Evolutionary conservation across 1,140 invertebrate genomes (phyloP).

Genomic region (Drosophila sucinea): DNA sequence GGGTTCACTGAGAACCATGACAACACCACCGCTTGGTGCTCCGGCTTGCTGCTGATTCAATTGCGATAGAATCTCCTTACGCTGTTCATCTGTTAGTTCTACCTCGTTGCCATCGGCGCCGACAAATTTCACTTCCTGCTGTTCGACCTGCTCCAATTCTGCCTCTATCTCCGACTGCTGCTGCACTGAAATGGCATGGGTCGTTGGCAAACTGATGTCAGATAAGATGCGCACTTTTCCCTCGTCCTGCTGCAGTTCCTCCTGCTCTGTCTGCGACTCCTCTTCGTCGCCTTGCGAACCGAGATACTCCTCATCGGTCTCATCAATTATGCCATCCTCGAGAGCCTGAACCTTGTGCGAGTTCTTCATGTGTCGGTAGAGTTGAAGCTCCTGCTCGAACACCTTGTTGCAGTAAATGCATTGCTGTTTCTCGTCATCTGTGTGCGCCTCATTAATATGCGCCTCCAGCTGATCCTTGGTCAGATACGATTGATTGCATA

Average conservation of each 20-base stretch:
- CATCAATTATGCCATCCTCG: slow-evolving; percentile 86
- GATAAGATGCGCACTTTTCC: slow-evolving; percentile 84
- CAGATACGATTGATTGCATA: slow-evolving; percentile 89
- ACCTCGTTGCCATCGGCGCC: slow-evolving; percentile 79
- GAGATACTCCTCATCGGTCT: slow-evolving; percentile 85
- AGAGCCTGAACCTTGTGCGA: slow-evolving; percentile 86
- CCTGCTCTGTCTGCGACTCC: slow-evolving; percentile 41
- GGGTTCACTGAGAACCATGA: slow-evolving; percentile 79
- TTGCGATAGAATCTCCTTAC: slow-evolving; percentile 80
- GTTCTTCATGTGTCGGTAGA: slow-evolving; percentile 87
- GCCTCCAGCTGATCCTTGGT: slow-evolving; percentile 85
- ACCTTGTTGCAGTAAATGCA: slow-evolving; percentile 88
- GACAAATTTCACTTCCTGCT: slow-evolving; percentile 76
- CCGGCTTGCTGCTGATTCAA: slow-evolving; percentile 77
- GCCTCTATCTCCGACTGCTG: slow-evolving; percentile 73
- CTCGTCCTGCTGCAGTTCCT: slow-evolving; percentile 38
- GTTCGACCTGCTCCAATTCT: slow-evolving; percentile 46
- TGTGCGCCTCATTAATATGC: slow-evolving; percentile 82
- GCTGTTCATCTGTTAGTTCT: slow-evolving; percentile 76
- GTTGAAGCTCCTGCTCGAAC: slow-evolving; percentile 86
- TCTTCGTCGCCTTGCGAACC: slow-evolving; percentile 80
- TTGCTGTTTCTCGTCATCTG: slow-evolving; percentile 84
- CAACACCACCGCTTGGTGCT: slow-evolving; percentile 71
- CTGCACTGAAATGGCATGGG: slow-evolving; percentile 57
- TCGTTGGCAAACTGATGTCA: slow-evolving; percentile 83